Conservation (phyloP, 2,888 invertebrate species). For the Harpagoxenus sublaevis region DNA sequence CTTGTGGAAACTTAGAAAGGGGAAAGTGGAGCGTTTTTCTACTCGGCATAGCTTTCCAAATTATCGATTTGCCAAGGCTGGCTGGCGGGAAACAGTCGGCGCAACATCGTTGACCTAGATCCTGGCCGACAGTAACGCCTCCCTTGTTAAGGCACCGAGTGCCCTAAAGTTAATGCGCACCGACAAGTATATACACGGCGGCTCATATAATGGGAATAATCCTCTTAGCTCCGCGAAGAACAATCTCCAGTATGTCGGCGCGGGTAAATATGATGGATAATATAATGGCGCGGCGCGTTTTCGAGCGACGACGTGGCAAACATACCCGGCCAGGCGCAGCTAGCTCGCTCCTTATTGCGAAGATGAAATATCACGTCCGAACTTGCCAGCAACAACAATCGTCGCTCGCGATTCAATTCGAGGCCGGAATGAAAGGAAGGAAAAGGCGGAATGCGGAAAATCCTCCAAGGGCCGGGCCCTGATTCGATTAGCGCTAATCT, state of each 20-base stretch:
- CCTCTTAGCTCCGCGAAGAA: conserved; percentile 51
- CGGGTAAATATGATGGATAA: conserved; percentile 55
- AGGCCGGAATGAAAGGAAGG: conserved; percentile 15
- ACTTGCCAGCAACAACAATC: conserved; percentile 59
- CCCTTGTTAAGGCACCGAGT: conserved; percentile 58
- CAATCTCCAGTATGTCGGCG: conserved; percentile 35
- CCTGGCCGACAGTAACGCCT: conserved; percentile 50
- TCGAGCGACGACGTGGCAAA: conserved; percentile 24
- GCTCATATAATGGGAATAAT: conserved; percentile 58
- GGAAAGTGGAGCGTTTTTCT: conserved; percentile 62
- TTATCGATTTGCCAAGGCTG: conserved; percentile 72
- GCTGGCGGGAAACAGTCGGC: conserved; percentile 64
- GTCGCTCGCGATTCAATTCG: conserved; percentile 66
- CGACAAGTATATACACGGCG: conserved; percentile 48
- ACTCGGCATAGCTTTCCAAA: conserved; percentile 64
- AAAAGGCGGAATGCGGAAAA: conserved; percentile 41
- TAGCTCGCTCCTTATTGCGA: not conserved
- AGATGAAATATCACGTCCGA: conserved; percentile 37
- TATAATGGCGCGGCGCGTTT: conserved; percentile 55
- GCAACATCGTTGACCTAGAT: conserved; percentile 72
- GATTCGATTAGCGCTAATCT: conserved; percentile 58
- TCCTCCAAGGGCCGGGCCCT: conserved; percentile 3
- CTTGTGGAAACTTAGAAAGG: not conserved
- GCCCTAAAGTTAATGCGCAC: conserved; percentile 55
- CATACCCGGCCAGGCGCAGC: not conserved